Percentiles rank a stretch among this genome's conserved stretches.
These are phyloP conservation scores for Baccha elongata DNA, from an alignment of 2,888 invertebrate species.

Conservation along the genomic window DNA sequence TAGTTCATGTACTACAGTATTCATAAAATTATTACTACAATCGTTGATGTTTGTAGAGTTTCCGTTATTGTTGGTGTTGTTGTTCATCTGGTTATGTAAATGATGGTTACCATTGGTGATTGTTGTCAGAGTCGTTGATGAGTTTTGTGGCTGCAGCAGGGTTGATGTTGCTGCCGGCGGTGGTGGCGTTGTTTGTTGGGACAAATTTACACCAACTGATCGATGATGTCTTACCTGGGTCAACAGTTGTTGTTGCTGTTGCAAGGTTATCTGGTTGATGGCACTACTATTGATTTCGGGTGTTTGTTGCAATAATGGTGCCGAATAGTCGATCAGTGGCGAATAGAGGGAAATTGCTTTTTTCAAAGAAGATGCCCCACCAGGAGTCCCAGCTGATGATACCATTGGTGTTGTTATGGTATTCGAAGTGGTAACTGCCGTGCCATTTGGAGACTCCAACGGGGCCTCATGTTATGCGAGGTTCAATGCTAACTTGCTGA, in stretches of 20 bases:
- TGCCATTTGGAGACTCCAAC: constrained; percentile 84
- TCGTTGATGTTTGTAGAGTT: constrained; percentile 75
- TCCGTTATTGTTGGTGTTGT: constrained; percentile 77
- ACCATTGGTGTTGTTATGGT: constrained; percentile 75
- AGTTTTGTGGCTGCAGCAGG: constrained; percentile 49
- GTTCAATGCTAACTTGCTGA: constrained; percentile 87
- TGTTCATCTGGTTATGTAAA: constrained; percentile 76
- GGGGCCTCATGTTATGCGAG: constrained; percentile 94
- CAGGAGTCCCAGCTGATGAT: constrained; percentile 75
- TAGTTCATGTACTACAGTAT: constrained; percentile 77
- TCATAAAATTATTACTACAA: constrained; percentile 77
- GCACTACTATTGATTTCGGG: constrained; percentile 60
- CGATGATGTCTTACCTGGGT: constrained; percentile 71
- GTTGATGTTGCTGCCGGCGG: constrained; percentile 46
- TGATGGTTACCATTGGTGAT: constrained; percentile 45
- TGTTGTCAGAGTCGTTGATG: constrained; percentile 40
- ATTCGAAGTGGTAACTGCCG: constrained; percentile 79
- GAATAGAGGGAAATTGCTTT: constrained; percentile 78
- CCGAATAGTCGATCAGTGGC: constrained; percentile 80
- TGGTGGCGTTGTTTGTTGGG: constrained; percentile 60
- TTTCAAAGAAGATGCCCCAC: constrained; percentile 73
- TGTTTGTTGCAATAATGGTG: constrained; percentile 80
- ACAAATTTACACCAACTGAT: constrained; percentile 62
- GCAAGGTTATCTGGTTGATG: constrained; percentile 59
- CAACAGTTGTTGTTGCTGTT: constrained; percentile 67